Evolutionary conservation across 2,797 vertebrate genomes (phyloP).

Genomic region (Nyctibius grandis): DNA sequence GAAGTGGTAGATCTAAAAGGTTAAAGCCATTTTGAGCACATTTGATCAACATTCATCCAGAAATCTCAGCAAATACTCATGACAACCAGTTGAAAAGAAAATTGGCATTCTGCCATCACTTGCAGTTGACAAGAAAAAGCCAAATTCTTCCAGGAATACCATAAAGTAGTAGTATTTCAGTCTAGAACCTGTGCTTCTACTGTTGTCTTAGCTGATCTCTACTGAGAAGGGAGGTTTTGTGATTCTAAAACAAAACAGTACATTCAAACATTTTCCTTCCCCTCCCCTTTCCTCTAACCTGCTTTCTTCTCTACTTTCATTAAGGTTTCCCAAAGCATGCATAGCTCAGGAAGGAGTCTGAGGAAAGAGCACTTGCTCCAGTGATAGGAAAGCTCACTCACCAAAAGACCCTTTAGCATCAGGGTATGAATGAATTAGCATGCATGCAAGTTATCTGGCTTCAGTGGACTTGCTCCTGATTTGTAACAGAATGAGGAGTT

Average conservation of each 20-base stretch:
- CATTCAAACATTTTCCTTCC: background rate
- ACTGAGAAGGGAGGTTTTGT: background rate
- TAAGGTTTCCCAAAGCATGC: background rate
- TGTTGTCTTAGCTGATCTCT: background rate
- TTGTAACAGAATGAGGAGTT: background rate
- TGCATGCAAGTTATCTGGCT: fast-evolving
- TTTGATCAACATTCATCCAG: background rate
- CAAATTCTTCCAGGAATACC: background rate
- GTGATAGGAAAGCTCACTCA: background rate
- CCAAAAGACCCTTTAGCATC: background rate
- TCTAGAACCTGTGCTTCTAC: background rate
- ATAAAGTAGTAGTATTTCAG: background rate
- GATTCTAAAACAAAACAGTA: background rate
- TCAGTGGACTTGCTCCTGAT: background rate
- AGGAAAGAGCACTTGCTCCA: background rate
- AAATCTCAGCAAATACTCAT: constrained; percentile 1
- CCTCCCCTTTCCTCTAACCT: background rate
- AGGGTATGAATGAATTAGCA: background rate
- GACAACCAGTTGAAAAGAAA: constrained; percentile 1
- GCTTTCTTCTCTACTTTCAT: constrained; percentile 10
- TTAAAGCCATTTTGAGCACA: background rate
- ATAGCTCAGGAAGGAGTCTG: background rate
- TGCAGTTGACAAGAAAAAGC: constrained; percentile 1
- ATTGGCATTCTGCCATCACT: background rate
- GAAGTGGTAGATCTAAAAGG: background rate